Percentiles rank a stretch among this genome's conserved stretches.
These are phyloP conservation scores for Drosophila borborema DNA, from an alignment of 2,888 invertebrate genomes.

Conservation along the genomic window DNA sequence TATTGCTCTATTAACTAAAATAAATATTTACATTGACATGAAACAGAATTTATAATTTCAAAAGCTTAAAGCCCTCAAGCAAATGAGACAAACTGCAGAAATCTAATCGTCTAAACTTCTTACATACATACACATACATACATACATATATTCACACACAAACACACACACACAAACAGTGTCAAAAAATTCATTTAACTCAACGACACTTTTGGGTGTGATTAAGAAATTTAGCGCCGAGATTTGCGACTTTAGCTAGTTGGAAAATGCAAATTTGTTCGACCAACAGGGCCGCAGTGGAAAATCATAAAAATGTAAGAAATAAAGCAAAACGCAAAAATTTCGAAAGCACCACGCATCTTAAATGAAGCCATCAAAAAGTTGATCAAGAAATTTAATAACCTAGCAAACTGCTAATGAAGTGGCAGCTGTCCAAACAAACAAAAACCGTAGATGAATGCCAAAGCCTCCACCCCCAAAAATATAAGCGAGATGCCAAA, in stretches of 20 bases:
- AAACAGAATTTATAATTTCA: not conserved
- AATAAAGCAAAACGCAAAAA: conserved; percentile 28
- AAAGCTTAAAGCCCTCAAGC: not conserved
- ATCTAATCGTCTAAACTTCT: not conserved
- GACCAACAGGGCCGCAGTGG: conserved; percentile 24
- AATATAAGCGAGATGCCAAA: conserved; percentile 37
- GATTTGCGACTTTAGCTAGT: conserved; percentile 65
- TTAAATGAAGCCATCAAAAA: conserved; percentile 73
- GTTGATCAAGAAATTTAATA: conserved; percentile 73
- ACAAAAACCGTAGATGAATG: conserved; percentile 2
- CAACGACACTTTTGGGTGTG: conserved; percentile 74
- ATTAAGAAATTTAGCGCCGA: conserved; percentile 70
- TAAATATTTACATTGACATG: not conserved
- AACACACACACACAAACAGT: conserved; percentile 9
- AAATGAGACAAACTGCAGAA: not conserved
- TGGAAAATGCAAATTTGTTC: conserved; percentile 65
- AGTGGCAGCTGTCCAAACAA: conserved; percentile 80
- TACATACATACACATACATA: not conserved
- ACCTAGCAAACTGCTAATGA: conserved; percentile 69
- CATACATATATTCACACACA: not conserved
- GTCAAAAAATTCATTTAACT: conserved; percentile 45
- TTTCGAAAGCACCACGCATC: conserved; percentile 30
- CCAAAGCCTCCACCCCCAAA: not conserved
- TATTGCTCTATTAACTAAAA: not conserved
- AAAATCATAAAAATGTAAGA: not conserved